Percentiles rank a stretch among this genome's conserved stretches.
Conservation (phyloP, 2,888 invertebrate species). For the Gari tellinella region DNA sequence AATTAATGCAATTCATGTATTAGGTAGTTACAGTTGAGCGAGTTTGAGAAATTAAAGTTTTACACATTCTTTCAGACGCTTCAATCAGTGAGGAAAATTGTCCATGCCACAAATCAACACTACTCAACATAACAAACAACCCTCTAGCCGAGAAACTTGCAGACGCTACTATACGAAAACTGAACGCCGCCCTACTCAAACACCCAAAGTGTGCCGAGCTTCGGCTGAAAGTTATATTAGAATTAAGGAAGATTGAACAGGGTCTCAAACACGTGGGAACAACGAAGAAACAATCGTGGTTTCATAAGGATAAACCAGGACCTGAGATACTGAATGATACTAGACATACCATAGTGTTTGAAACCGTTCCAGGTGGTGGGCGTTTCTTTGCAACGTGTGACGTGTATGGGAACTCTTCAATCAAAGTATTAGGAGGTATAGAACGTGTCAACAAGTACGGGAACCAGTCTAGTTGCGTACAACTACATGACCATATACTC, state of each 20-base stretch:
- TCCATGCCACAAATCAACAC: constrained; percentile 92
- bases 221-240: constrained; percentile 71
- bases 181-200: constrained; percentile 31
- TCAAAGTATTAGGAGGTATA: constrained; percentile 23
- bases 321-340: constrained; percentile 84
- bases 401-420: constrained; percentile 2
- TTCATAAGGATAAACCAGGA: constrained; percentile 88
- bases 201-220: constrained; percentile 88
- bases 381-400: constrained; percentile 51
- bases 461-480: constrained; percentile 54
- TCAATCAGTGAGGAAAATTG: constrained; percentile 98
- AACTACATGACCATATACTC: constrained; percentile 23
- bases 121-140: constrained; percentile 28
- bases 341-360: constrained; percentile 39
- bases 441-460: constrained; percentile 55
- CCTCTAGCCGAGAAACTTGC: constrained; percentile 19
- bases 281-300: constrained; percentile 20
- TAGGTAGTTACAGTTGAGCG: no score
- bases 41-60: no score
- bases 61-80: no score
- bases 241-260: constrained; percentile 22
- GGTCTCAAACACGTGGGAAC: constrained; percentile 14
- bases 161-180: constrained; percentile 65
- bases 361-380: constrained; percentile 53
- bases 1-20: no score